Evolutionary conservation across 1,140 invertebrate species (phyloP), one percentile per base, ranked within the genome.

Genomic region (Drosophila mauritiana): DNA sequence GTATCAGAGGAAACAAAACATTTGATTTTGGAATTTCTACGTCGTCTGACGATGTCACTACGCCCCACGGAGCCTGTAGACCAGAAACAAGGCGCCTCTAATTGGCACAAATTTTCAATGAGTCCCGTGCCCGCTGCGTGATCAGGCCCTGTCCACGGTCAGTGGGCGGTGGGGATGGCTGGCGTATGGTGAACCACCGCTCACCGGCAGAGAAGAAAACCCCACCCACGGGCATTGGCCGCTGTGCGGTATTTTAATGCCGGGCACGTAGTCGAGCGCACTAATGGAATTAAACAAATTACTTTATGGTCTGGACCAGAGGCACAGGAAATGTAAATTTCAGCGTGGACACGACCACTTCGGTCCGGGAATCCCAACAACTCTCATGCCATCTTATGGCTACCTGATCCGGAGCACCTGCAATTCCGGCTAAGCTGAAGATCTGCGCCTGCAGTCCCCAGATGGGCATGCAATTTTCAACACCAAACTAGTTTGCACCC

Each of bases 201-300:
- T 20, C 40, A 43, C 8, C 25, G 25, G 6, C 12, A 12, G 15
- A 15, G 31, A 51, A 17, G 31, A 11, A 25, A 25, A 27, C 8
- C 58, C 31, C 62, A 22, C 37, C 20, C 49, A 39, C 48, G 48
- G 48, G 48, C 27, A 51, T 51, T 51, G 48, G 48, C 48, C 48
- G 48, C 48, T 51, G 65, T 39, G 69, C 46, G 55, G 49, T 67
- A 79, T 82, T 82, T 68, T 45, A 76, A 86, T 88, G 84, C 83
- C 37, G 25, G 13, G 65, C 83, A 86, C 83, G 83, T 89, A 76
- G 56, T 49, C 49, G 49, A 39, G 37, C 56, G 53, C 85, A 69
- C 74, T 86, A 86, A 86, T 86, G 83, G 83, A 86, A 86, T 86
- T 86, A 86, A 86, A 79, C 79, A 86, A 86, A 86, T 86, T 86